These are phyloP conservation scores for Melanotaenia parkinsoni DNA, from an alignment of 2,797 vertebrate species.

Conservation along the genomic window DNA sequence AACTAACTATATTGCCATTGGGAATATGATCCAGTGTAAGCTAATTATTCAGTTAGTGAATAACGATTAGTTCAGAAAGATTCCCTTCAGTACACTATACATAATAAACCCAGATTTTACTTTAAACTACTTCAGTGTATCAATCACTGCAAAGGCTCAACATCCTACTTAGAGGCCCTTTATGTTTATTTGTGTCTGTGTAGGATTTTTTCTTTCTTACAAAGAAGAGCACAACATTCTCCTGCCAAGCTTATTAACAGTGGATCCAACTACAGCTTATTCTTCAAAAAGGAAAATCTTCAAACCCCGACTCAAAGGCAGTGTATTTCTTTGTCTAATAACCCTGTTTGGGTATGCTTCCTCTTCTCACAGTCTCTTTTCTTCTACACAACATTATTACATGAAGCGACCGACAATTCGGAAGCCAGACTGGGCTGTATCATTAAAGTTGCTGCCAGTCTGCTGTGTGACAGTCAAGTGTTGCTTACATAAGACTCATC, in stretches of 20 bases:
- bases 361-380: constrained; percentile 30
- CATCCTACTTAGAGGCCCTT: constrained; percentile 40
- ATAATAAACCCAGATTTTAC: constrained; percentile 26
- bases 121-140: constrained; percentile 26
- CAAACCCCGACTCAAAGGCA: constrained; percentile 44
- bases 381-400: constrained; percentile 37
- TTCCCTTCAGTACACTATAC: constrained; percentile 13
- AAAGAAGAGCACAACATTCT: constrained; percentile 40
- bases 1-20: constrained; percentile 1
- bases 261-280: constrained; percentile 38
- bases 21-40: not conserved
- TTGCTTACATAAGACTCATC: constrained; percentile 50
- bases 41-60: not conserved
- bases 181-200: constrained; percentile 15
- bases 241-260: constrained; percentile 36
- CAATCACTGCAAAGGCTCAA: constrained; percentile 25
- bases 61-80: not conserved
- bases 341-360: constrained; percentile 25
- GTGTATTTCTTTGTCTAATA: constrained; percentile 39
- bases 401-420: constrained; percentile 21
- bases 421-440: constrained; percentile 41
- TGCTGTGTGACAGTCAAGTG: constrained; percentile 43
- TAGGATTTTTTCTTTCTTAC: constrained; percentile 35
- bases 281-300: constrained; percentile 51
- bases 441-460: constrained; percentile 54